Conservation (phyloP, 2,888 invertebrate genomes). For the Plagodis dolabraria region DNA sequence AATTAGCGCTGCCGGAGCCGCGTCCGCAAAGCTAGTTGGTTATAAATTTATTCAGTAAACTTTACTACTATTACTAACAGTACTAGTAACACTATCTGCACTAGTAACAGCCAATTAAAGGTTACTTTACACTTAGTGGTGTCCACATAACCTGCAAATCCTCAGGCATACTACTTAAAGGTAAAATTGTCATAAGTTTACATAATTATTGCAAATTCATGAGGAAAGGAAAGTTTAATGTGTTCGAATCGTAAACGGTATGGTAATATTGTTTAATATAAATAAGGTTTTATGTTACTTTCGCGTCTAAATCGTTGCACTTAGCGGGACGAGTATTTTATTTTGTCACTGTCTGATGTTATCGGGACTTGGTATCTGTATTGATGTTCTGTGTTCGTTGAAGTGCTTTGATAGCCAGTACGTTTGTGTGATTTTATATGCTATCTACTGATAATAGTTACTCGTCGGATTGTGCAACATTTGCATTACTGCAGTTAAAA, state of each 20-base stretch:
- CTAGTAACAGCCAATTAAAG: conserved; percentile 28
- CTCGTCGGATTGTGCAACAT: too few relatives aligned
- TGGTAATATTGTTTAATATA: conserved; percentile 29
- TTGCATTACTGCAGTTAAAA: too few relatives aligned
- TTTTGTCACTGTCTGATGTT: conserved; percentile 14
- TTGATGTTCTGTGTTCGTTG: conserved; percentile 1
- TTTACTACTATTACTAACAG: too few relatives aligned
- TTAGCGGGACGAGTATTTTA: conserved; percentile 18
- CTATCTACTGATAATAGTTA: too few relatives aligned
- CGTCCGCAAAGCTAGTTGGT: too few relatives aligned
- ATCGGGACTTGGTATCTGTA: conserved; percentile 12
- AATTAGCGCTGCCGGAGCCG: too few relatives aligned
- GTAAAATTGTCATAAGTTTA: conserved; percentile 44
- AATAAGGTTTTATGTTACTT: conserved; percentile 46
- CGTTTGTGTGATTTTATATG: too few relatives aligned
- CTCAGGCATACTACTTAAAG: conserved; percentile 48
- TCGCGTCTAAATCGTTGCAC: conserved; percentile 40
- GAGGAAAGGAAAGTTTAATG: conserved; percentile 29
- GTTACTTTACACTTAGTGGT: conserved; percentile 36
- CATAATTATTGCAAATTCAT: conserved; percentile 59
- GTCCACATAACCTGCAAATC: conserved; percentile 23
- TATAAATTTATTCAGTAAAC: too few relatives aligned
- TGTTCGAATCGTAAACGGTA: conserved; percentile 27
- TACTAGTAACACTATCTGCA: background rate
- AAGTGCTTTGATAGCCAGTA: too few relatives aligned